Evolutionary conservation across 2,113 vertebrate species (phyloP).

Genomic region (Aptenodytes forsteri): DNA sequence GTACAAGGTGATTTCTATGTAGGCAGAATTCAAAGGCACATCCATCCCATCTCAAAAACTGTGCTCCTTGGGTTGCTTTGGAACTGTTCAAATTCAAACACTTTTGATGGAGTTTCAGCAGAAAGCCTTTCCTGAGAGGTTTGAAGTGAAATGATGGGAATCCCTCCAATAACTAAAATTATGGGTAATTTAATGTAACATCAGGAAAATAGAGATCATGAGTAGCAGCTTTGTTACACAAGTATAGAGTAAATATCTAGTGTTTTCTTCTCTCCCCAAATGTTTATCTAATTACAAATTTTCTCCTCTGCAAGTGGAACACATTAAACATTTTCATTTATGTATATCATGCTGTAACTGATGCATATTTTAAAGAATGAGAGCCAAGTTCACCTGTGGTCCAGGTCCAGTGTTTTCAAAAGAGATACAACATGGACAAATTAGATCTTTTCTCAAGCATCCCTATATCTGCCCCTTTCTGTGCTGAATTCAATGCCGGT

Average conservation of each 20-base stretch:
- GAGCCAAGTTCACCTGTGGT: neutral
- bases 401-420: neutral
- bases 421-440: neutral
- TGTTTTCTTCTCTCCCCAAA: neutral
- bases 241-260: neutral
- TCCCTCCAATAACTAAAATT: neutral
- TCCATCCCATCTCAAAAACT: neutral
- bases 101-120: neutral
- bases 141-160: neutral
- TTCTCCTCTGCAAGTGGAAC: neutral
- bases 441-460: neutral
- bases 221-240: neutral
- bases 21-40: neutral
- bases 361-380: neutral
- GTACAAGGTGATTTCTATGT: neutral
- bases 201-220: slow-evolving; percentile 3
- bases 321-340: neutral
- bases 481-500: neutral
- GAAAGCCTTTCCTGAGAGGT: neutral
- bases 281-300: neutral
- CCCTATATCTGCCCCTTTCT: neutral
- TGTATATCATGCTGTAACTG: neutral
- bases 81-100: neutral
- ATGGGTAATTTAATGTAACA: neutral
- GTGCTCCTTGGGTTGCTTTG: neutral